phyloP scores from a whole-genome alignment of 2,888 invertebrate genomes.

The Teinopalpus imperialis region DNA sequence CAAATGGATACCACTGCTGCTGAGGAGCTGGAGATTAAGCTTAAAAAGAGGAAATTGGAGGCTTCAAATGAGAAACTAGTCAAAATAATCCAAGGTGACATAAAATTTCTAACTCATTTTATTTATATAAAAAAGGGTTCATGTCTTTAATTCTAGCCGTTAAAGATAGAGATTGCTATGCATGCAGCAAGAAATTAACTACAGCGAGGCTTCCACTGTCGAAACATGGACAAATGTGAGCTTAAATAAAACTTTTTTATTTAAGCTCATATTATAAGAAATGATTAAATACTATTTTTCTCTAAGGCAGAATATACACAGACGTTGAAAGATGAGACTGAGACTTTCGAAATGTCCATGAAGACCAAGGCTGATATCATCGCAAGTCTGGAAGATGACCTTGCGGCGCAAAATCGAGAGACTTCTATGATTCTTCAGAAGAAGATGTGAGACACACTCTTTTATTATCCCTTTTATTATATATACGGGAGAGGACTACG shows the following conservation, averaged over 20 bases:
- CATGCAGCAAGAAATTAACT: no score
- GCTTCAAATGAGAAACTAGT: constrained; percentile 61
- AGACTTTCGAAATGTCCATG: constrained; percentile 43
- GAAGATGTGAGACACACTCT: constrained; percentile 65
- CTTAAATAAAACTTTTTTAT: no score
- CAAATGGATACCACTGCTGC: constrained; percentile 71
- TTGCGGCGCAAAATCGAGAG: constrained; percentile 41
- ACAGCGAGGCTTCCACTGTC: no score
- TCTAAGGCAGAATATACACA: constrained; percentile 44
- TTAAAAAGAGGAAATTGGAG: constrained; percentile 64
- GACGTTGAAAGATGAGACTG: constrained; percentile 44
- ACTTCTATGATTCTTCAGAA: constrained; percentile 44
- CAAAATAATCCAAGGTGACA: constrained; percentile 50
- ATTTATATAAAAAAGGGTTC: no score
- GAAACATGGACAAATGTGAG: no score
- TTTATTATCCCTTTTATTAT: no score
- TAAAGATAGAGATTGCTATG: no score
- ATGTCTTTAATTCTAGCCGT: no score
- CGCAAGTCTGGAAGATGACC: constrained; percentile 41
- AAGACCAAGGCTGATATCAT: constrained; percentile 44
- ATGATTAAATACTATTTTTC: no score
- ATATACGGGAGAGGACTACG: no score
- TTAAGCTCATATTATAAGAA: no score
- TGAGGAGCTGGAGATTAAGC: constrained; percentile 66
- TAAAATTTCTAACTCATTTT: neutral